phyloP scores from a whole-genome alignment of 2,888 invertebrate species.

The Mimas tiliae region DNA sequence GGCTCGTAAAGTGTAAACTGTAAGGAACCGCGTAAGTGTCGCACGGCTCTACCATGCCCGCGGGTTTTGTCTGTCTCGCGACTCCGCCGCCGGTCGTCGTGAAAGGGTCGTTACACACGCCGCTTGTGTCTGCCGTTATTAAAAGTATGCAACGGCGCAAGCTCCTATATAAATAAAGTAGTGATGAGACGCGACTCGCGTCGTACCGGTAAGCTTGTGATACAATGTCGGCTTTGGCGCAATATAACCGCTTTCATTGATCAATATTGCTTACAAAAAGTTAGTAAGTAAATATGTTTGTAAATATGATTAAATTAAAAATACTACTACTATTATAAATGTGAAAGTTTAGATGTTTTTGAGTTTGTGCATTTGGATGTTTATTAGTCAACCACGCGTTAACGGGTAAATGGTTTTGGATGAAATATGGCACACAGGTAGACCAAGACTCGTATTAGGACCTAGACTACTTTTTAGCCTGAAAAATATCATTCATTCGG shows the following conservation, averaged over 20 bases:
- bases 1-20: not conserved
- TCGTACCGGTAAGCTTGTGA: not conserved
- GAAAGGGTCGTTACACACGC: slow-evolving; percentile 55
- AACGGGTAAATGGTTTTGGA: too few species aligned
- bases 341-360: too few species aligned
- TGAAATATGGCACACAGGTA: too few species aligned
- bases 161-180: slow-evolving; percentile 55
- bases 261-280: not conserved
- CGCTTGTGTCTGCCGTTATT: slow-evolving; percentile 60
- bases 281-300: not conserved
- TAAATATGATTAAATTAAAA: not conserved
- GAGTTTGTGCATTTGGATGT: too few species aligned
- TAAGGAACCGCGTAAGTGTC: not conserved
- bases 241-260: not conserved
- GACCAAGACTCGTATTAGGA: too few species aligned
- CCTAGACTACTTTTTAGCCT: too few species aligned
- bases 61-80: slow-evolving; percentile 21
- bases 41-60: not conserved
- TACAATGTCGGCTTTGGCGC: not conserved
- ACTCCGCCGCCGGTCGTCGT: slow-evolving; percentile 38
- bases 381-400: too few species aligned
- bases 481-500: too few species aligned
- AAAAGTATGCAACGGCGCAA: slow-evolving; percentile 62
- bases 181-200: slow-evolving; percentile 19
- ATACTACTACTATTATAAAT: too few species aligned